Conservation (phyloP, 1,140 invertebrate species). For the Drosophila nebulosa region DNA sequence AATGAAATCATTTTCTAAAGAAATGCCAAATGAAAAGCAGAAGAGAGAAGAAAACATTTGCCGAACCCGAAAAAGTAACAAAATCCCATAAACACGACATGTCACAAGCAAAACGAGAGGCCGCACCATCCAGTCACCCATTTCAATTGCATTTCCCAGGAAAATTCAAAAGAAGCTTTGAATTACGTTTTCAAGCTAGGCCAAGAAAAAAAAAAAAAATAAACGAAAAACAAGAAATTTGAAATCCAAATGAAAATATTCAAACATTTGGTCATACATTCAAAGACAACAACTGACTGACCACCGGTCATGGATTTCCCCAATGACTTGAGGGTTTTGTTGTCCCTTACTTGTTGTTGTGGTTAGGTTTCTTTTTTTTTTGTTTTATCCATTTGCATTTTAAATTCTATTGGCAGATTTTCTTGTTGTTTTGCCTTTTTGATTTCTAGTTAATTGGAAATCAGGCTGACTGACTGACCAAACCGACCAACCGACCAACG, state of each 20-base stretch:
- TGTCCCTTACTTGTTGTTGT: not conserved
- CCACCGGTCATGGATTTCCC: constrained; percentile 61
- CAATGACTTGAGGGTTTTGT: constrained; percentile 44
- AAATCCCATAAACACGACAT: constrained; percentile 76
- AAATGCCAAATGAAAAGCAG: constrained; percentile 7
- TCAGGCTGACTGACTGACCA: constrained; percentile 19
- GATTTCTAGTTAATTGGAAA: constrained; percentile 47
- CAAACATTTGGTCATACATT: constrained; percentile 14
- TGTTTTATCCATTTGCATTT: constrained; percentile 61
- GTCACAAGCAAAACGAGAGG: constrained; percentile 47
- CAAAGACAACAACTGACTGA: constrained; percentile 16
- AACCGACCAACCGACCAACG: constrained; percentile 31
- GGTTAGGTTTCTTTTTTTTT: not conserved
- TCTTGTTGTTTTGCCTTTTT: constrained; percentile 32
- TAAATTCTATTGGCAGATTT: constrained; percentile 57
- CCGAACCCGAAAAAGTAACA: constrained; percentile 40
- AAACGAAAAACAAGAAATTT: not conserved
- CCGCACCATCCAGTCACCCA: constrained; percentile 1
- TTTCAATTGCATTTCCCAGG: not conserved
- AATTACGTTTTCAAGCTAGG: constrained; percentile 30
- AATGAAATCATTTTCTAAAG: constrained; percentile 61
- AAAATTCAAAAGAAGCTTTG: constrained; percentile 29
- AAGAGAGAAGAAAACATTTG: constrained; percentile 5
- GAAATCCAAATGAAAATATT: constrained; percentile 14
- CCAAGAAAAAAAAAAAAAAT: not conserved